phyloP scores from a whole-genome alignment of 2,113 vertebrate genomes.

The Typhlomys cinereus region DNA sequence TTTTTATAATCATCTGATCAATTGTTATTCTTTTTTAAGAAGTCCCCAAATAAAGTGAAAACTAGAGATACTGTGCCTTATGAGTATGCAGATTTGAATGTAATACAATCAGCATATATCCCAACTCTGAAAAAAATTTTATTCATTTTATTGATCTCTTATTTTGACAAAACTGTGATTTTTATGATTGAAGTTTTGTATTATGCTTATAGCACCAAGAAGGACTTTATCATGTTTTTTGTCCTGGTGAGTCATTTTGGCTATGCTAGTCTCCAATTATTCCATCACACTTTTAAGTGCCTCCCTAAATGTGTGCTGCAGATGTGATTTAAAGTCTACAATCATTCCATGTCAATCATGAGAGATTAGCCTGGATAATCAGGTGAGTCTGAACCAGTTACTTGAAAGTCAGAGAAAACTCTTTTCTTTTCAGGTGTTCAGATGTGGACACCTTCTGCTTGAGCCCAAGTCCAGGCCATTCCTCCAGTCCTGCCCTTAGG shows the following conservation, averaged over 20 bases:
- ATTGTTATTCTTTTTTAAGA: neutral
- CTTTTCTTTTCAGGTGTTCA: no score
- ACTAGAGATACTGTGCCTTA: neutral
- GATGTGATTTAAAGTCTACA: neutral
- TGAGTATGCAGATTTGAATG: neutral
- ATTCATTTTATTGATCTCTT: neutral
- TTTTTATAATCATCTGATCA: neutral
- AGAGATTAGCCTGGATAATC: neutral
- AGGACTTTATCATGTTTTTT: neutral
- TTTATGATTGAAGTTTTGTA: neutral
- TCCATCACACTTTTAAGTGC: neutral
- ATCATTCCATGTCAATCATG: neutral
- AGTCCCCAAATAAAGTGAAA: conserved; percentile 38
- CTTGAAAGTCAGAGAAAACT: neutral
- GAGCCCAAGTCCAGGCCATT: neutral
- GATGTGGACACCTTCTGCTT: neutral
- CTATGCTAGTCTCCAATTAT: neutral
- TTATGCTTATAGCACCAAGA: neutral
- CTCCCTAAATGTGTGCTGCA: neutral
- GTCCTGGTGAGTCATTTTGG: neutral
- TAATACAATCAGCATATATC: neutral
- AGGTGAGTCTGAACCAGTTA: neutral
- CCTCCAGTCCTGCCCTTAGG: neutral
- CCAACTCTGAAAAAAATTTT: neutral
- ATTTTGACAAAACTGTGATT: neutral